phyloP scores from a whole-genome alignment of 2,797 vertebrate genomes.

The Anisognathus igniventris region DNA sequence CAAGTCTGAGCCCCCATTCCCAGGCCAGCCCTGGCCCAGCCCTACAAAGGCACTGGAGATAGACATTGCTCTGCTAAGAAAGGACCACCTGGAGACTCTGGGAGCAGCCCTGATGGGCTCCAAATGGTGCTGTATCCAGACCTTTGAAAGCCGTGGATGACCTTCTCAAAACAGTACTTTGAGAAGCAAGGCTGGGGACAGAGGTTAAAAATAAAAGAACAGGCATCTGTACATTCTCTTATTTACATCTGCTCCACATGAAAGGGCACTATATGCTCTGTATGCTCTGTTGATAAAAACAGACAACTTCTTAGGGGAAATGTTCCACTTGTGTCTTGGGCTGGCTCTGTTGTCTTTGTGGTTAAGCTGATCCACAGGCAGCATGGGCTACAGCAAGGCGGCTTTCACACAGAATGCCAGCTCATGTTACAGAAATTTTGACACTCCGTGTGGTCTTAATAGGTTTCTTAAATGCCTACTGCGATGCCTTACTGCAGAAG shows the following conservation, averaged over 20 bases:
- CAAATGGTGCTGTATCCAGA: not conserved
- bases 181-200: not conserved
- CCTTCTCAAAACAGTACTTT: slow-evolving; percentile 8
- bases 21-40: accelerated
- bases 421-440: slow-evolving; percentile 26
- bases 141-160: not conserved
- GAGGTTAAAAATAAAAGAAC: slow-evolving; percentile 46
- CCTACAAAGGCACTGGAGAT: not conserved
- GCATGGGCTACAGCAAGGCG: not conserved
- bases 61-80: not conserved
- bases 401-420: slow-evolving; percentile 46
- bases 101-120: not conserved
- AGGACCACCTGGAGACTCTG: not conserved
- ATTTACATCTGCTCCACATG: slow-evolving; percentile 58
- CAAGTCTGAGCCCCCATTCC: not conserved
- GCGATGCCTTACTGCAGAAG: not conserved
- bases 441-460: slow-evolving; percentile 47
- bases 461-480: slow-evolving; percentile 43
- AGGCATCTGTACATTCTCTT: slow-evolving; percentile 18
- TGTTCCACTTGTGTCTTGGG: slow-evolving; percentile 59
- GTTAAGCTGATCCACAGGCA: slow-evolving; percentile 58
- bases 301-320: slow-evolving; percentile 52
- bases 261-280: slow-evolving; percentile 14
- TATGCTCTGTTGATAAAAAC: slow-evolving; percentile 40
- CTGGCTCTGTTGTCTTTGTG: slow-evolving; percentile 55